Conservation (phyloP, 2,113 vertebrate genomes). For the Lamprotornis superbus region DNA sequence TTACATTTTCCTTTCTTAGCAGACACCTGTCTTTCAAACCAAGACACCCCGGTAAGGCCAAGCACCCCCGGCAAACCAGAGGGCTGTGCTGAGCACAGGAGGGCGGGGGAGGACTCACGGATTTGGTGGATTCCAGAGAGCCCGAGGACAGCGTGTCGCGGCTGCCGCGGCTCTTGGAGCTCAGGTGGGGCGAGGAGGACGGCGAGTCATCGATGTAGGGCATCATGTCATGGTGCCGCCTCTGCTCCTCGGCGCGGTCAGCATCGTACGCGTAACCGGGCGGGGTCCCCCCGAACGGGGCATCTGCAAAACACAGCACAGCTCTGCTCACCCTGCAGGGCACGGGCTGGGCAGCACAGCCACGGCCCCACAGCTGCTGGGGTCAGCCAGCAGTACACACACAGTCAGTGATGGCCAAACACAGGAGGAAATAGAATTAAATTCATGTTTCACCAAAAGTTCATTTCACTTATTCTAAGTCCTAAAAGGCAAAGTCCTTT, state of each 20-base stretch:
- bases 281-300: slow-evolving; percentile 82
- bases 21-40: too few species aligned
- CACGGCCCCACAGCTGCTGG: background rate
- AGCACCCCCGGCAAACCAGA: too few species aligned
- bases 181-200: slow-evolving; percentile 91
- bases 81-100: background rate
- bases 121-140: slow-evolving; percentile 84
- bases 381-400: background rate
- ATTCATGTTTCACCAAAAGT: background rate
- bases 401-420: background rate
- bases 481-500: background rate
- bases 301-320: slow-evolving; percentile 74
- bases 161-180: slow-evolving; percentile 90
- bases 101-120: slow-evolving; percentile 68
- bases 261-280: slow-evolving; percentile 82
- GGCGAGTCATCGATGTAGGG: slow-evolving; percentile 95
- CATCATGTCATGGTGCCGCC: slow-evolving; percentile 88
- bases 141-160: slow-evolving; percentile 87
- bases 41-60: too few species aligned
- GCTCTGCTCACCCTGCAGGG: background rate
- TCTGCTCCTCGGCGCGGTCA: slow-evolving; percentile 89
- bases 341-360: background rate
- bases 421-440: background rate
- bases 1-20: too few species aligned
- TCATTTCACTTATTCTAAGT: background rate